phyloP scores from a whole-genome alignment of 1,140 invertebrate genomes.

The Caerostris darwini region DNA sequence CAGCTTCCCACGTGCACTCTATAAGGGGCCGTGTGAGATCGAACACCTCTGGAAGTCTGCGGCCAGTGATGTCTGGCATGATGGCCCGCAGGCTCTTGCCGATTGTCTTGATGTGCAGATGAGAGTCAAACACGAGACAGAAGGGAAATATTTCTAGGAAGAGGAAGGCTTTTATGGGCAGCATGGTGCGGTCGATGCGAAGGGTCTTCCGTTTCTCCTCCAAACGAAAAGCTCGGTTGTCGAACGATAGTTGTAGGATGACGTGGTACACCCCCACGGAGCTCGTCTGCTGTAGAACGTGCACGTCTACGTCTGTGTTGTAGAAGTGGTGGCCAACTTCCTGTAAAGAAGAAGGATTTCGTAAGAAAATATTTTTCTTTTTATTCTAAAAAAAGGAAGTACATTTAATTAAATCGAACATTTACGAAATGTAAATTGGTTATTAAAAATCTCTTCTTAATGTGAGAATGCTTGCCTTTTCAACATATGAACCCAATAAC shows the following conservation, averaged over 20 bases:
- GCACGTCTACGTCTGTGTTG: slow-evolving; percentile 95
- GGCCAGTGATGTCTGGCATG: slow-evolving; percentile 86
- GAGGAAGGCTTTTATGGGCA: slow-evolving; percentile 90
- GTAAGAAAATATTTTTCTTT: neutral
- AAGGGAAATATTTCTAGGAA: slow-evolving; percentile 99
- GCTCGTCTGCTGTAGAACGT: slow-evolving; percentile 91
- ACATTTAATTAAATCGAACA: too few relatives aligned
- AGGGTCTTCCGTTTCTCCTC: slow-evolving; percentile 78
- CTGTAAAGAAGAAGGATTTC: neutral
- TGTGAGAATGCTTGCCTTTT: too few relatives aligned
- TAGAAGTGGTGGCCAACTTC: slow-evolving; percentile 95
- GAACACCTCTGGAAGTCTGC: slow-evolving; percentile 76
- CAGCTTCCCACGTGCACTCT: slow-evolving; percentile 78
- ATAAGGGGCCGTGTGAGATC: slow-evolving; percentile 78
- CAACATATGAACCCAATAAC: too few relatives aligned
- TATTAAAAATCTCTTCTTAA: too few relatives aligned
- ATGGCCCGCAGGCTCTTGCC: slow-evolving; percentile 96
- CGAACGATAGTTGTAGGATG: slow-evolving; percentile 95
- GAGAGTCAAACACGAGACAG: slow-evolving; percentile 96
- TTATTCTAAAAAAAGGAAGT: too few relatives aligned
- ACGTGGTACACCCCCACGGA: slow-evolving; percentile 95
- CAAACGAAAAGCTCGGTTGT: slow-evolving; percentile 89
- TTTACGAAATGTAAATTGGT: too few relatives aligned
- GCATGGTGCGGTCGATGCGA: slow-evolving; percentile 79
- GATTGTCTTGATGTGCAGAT: slow-evolving; percentile 94